Conservation (phyloP, 2,888 invertebrate genomes). For the Meteorus colon region DNA sequence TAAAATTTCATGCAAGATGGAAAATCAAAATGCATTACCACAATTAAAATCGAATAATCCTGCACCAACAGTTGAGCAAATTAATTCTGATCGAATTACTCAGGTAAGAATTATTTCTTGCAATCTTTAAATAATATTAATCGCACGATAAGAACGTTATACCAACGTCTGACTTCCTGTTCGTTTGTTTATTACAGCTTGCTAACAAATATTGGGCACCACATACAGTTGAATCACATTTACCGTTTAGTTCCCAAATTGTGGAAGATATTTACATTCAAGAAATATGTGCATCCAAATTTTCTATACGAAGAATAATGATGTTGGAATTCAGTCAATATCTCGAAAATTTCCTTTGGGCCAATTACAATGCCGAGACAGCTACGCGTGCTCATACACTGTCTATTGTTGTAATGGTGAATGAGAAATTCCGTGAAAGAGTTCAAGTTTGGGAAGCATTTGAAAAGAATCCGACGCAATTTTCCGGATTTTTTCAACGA, state of each 20-base stretch:
- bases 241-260: conserved; percentile 84
- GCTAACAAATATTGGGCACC: conserved; percentile 96
- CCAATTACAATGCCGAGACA: conserved; percentile 86
- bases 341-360: conserved; percentile 97
- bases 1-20: conserved; percentile 54
- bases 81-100: conserved; percentile 91
- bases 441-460: conserved; percentile 98
- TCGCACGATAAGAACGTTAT: conserved; percentile 11
- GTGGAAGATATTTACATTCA: conserved; percentile 91
- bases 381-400: conserved; percentile 92
- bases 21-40: conserved; percentile 57
- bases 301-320: conserved; percentile 92
- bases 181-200: conserved; percentile 77
- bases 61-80: conserved; percentile 90
- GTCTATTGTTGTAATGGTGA: conserved; percentile 98
- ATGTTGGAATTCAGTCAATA: conserved; percentile 98
- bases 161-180: not conserved
- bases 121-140: conserved; percentile 10
- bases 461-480: conserved; percentile 83
- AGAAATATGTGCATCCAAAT: conserved; percentile 90
- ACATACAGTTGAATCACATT: conserved; percentile 82
- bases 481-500: conserved; percentile 88
- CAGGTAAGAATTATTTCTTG: conserved; percentile 78
- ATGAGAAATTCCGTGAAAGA: conserved; percentile 98
- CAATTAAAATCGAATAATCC: conserved; percentile 73